Evolutionary conservation across 2,888 invertebrate species (phyloP).

Genomic region (Drosophila paucipuncta): DNA sequence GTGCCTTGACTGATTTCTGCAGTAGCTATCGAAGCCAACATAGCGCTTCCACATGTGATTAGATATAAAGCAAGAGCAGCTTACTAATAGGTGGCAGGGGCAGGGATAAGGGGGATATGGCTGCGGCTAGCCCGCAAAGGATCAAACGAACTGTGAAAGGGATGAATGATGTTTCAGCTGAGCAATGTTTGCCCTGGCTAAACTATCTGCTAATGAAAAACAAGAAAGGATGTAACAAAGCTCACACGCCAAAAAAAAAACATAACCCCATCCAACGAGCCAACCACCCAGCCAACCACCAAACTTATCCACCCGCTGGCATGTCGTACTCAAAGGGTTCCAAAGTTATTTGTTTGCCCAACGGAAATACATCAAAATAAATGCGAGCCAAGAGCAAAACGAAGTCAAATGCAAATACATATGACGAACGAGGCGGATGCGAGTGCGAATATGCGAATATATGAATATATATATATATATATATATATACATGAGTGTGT

Average conservation of each 20-base stretch:
- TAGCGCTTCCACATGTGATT: slow-evolving; percentile 43
- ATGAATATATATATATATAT: background rate
- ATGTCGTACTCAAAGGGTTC: slow-evolving; percentile 39
- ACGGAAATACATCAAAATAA: slow-evolving; percentile 77
- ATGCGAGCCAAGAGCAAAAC: slow-evolving; percentile 56
- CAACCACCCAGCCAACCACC: background rate
- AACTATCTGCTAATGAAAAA: slow-evolving; percentile 69
- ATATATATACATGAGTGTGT: background rate
- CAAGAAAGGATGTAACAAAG: slow-evolving; percentile 47
- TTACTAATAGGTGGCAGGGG: slow-evolving; percentile 39
- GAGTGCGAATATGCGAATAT: slow-evolving; percentile 4
- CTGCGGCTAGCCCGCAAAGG: slow-evolving; percentile 30
- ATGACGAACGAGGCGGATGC: slow-evolving; percentile 43
- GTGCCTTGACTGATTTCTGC: background rate
- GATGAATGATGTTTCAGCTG: slow-evolving; percentile 38
- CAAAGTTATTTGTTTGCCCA: slow-evolving; percentile 66
- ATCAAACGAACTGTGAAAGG: slow-evolving; percentile 61
- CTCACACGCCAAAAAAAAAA: slow-evolving; percentile 2
- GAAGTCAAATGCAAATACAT: slow-evolving; percentile 67
- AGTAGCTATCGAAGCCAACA: background rate
- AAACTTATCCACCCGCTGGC: slow-evolving; percentile 7
- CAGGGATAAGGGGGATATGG: background rate
- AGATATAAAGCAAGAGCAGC: slow-evolving; percentile 21
- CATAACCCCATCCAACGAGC: background rate
- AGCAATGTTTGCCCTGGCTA: slow-evolving; percentile 26